Evolutionary conservation across 2,888 invertebrate genomes (phyloP).

Genomic region (Dugesia japonica): DNA sequence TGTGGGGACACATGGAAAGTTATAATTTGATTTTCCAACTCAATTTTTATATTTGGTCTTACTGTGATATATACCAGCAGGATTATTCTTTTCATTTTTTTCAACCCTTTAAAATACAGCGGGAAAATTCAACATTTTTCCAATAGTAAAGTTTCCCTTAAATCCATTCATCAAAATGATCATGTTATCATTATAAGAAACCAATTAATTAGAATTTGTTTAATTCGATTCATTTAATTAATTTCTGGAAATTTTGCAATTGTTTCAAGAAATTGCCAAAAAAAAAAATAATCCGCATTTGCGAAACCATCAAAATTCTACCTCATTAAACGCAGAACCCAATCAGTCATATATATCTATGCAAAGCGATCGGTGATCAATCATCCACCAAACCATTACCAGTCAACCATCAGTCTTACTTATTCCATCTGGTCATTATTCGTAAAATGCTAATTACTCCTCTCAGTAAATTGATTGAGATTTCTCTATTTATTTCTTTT

Average conservation of each 20-base stretch:
- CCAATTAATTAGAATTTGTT: not conserved
- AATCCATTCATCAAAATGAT: not conserved
- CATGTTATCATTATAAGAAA: not conserved
- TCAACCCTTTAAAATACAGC: not conserved
- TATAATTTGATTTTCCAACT: constrained; percentile 1
- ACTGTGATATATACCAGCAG: not conserved
- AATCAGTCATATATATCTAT: constrained; percentile 4
- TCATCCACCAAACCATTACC: not conserved
- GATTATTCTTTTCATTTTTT: not conserved
- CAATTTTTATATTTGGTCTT: not conserved
- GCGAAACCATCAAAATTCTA: not conserved
- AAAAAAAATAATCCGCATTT: not conserved
- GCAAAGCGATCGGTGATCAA: not conserved
- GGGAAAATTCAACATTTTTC: not conserved
- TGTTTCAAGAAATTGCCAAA: no score
- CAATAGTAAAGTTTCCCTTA: not conserved
- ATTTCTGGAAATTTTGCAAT: no score
- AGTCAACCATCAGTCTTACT: constrained; percentile 20
- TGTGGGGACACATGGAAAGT: constrained; percentile 16
- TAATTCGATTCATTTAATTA: no score
- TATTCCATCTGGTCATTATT: constrained; percentile 1
- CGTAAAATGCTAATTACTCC: not conserved
- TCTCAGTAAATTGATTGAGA: not conserved
- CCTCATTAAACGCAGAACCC: not conserved
- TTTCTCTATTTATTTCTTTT: not conserved